Percentiles rank a stretch among this genome's conserved stretches.
phyloP scores from a whole-genome alignment of 2,888 invertebrate genomes.

The Holacanthella duospinosa region DNA sequence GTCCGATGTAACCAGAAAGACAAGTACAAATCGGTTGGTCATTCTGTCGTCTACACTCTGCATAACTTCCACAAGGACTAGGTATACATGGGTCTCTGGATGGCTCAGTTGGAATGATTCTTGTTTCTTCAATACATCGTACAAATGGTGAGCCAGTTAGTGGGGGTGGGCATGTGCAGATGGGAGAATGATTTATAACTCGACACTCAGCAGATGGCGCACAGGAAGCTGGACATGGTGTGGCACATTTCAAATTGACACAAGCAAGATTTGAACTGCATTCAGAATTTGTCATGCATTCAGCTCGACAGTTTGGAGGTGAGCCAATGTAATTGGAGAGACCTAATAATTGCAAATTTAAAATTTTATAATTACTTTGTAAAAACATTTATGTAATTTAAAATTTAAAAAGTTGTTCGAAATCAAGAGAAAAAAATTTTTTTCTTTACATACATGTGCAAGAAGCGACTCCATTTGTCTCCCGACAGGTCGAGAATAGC shows the following conservation, averaged over 20 bases:
- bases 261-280: constrained; percentile 40
- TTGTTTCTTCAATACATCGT: neutral
- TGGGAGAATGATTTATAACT: constrained; percentile 64
- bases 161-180: constrained; percentile 55
- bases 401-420: neutral
- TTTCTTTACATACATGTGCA: constrained; percentile 44
- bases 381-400: too few species aligned
- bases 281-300: constrained; percentile 54
- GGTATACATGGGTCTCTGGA: constrained; percentile 54
- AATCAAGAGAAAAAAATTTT: neutral
- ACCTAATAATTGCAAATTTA: too few species aligned
- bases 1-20: constrained; percentile 42
- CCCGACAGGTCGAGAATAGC: constrained; percentile 38
- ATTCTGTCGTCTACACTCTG: too few species aligned
- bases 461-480: constrained; percentile 22
- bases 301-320: constrained; percentile 46
- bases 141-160: constrained; percentile 61
- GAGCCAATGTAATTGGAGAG: constrained; percentile 36
- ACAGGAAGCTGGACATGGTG: constrained; percentile 49
- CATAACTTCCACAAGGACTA: constrained; percentile 56
- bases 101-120: constrained; percentile 5
- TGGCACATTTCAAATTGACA: constrained; percentile 39
- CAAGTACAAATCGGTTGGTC: too few species aligned
- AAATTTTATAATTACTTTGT: too few species aligned
- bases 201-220: constrained; percentile 52